A percentile compares a stretch with the other conserved stretches of the same genome.
These are phyloP conservation scores for Datnioides undecimradiatus DNA, from an alignment of 2,113 vertebrate species.

Conservation along the genomic window DNA sequence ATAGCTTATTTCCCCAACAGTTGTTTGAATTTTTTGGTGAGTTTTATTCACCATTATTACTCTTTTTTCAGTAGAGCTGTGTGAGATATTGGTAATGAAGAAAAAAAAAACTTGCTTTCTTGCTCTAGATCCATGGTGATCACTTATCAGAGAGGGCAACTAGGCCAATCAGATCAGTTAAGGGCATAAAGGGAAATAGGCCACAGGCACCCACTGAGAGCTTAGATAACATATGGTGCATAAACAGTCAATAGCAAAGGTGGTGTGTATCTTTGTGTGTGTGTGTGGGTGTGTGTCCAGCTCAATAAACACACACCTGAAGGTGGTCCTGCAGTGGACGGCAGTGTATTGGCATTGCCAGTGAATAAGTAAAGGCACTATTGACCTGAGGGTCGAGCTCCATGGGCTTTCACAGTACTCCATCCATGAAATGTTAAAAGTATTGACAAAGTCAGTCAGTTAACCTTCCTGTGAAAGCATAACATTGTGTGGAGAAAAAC, in stretches of 20 bases:
- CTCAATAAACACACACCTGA: constrained; percentile 40
- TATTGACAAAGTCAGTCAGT: constrained; percentile 56
- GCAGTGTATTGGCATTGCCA: constrained; percentile 33
- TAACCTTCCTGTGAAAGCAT: constrained; percentile 30
- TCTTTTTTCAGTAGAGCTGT: neutral
- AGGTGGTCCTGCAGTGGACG: constrained; percentile 42
- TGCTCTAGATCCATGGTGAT: constrained; percentile 44
- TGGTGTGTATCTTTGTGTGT: constrained; percentile 2
- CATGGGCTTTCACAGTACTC: constrained; percentile 42
- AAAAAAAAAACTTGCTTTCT: constrained; percentile 18
- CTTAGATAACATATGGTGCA: constrained; percentile 70
- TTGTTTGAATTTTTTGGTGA: neutral
- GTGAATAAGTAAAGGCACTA: constrained; percentile 55
- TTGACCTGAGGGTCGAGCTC: constrained; percentile 56
- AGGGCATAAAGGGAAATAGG: constrained; percentile 60
- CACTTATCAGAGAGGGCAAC: constrained; percentile 55
- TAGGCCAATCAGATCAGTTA: constrained; percentile 53
- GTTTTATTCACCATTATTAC: no score
- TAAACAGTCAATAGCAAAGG: constrained; percentile 61
- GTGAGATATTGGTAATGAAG: constrained; percentile 5
- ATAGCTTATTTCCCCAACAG: constrained; percentile 39
- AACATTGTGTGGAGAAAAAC: neutral
- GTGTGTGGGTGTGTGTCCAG: neutral
- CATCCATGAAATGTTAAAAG: constrained; percentile 51
- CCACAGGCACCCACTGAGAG: constrained; percentile 61